Base-by-base conservation (phyloP, 1,140 invertebrate genomes). In the Eciton burchellii region DNA sequence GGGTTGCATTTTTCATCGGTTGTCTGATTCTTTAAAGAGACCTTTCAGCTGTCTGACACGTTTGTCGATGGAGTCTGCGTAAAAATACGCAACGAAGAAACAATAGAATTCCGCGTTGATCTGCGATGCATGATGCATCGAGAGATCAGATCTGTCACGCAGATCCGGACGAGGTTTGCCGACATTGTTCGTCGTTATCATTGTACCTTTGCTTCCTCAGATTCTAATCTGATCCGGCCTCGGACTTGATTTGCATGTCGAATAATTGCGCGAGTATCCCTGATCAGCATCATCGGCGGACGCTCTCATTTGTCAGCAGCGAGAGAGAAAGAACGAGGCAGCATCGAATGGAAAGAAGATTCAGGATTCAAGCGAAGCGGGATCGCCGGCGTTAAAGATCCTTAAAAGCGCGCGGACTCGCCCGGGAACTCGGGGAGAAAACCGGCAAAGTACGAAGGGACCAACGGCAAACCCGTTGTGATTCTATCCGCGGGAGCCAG, bases 381-480 rank as follows among this genome's bases (percentile, higher is more conserved):
- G 84, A 83, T 45, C 84, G 26, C 59, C 65, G 47, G 62, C 59
- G 72, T 60, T 84, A 71, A 83, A 76, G 88, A 84, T 89, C 87
- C 87, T 89, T 89, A 89, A 89, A 89, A 89, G 88, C 88, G 86
- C 79, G 84, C 86, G n/a, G n/a, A 82, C 76, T 88, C 76, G 65
- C 35, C 52, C 62, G 66, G 59, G 14, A 79, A 26, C 52, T 47
- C 21, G 47, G 66, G 19, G 26, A 70, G 76, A 81, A 71, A 70
- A 79, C 62, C 74, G 19, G 29, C 41, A 12, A 12, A 63, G 56
- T 26, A 41, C n/a, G 5, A 4, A 29, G 24, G 63, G 19, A 54
- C 49, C 43, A 71, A 60, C 63, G 68, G 16, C n/a, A 24, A 76
- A 16, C 21, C 14, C 16, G 49, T 35, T 79, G n/a, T n/a, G 74